Evolutionary conservation across 2,113 vertebrate species (phyloP).

Genomic region (Physeter macrocephalus): DNA sequence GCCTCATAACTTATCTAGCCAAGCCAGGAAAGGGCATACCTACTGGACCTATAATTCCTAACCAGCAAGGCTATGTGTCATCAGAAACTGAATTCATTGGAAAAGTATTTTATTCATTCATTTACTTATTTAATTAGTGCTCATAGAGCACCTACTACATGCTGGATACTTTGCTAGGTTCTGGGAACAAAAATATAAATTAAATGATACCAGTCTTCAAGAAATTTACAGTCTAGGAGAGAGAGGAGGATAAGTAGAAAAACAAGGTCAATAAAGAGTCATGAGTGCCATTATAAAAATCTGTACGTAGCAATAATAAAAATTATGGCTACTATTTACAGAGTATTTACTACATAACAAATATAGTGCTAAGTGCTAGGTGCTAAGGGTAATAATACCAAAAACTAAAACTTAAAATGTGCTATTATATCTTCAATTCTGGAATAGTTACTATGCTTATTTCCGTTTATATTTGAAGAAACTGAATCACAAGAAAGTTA

Average conservation of each 20-base stretch:
- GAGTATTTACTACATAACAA: neutral
- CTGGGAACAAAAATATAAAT: neutral
- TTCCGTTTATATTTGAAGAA: neutral
- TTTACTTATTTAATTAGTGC: neutral
- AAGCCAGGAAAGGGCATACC: neutral
- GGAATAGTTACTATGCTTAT: neutral
- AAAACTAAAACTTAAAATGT: neutral
- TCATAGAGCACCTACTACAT: neutral
- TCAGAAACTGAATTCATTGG: neutral
- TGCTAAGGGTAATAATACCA: neutral
- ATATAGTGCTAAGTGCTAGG: neutral
- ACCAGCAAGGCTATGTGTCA: neutral
- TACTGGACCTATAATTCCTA: neutral
- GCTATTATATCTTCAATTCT: neutral
- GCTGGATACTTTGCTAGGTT: neutral
- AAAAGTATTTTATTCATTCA: neutral
- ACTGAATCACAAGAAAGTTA: neutral
- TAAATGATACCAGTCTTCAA: neutral
- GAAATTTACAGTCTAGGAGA: neutral
- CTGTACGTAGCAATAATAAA: neutral
- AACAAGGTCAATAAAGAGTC: neutral
- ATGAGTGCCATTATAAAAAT: neutral
- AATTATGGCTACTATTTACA: neutral
- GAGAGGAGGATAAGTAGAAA: neutral
- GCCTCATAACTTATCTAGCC: neutral